phyloP scores from a whole-genome alignment of 2,113 vertebrate species.

The Condylura cristata region DNA sequence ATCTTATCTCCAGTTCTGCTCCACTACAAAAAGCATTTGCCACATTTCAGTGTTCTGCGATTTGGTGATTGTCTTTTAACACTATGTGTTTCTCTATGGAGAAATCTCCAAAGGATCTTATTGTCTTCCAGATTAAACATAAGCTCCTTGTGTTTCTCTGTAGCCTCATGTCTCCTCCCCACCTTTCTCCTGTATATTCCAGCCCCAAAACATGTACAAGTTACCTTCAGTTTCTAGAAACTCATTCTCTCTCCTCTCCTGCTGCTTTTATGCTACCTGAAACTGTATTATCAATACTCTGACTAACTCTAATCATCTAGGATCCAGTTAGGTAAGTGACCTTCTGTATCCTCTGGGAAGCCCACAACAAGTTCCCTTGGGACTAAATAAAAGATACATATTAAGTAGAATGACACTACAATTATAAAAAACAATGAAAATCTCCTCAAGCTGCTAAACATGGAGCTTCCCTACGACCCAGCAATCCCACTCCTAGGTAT shows the following conservation, averaged over 20 bases:
- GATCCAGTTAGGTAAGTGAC: not conserved
- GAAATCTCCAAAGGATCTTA: not conserved
- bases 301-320: not conserved
- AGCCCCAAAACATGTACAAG: not conserved
- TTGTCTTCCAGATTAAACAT: not conserved
- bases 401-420: not conserved
- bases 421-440: conserved; percentile 14
- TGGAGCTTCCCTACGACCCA: too few relatives aligned
- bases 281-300: not conserved
- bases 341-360: not conserved
- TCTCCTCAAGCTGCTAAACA: too few relatives aligned
- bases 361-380: not conserved
- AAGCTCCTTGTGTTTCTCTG: not conserved
- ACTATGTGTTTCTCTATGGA: not conserved
- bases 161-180: not conserved
- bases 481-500: too few relatives aligned
- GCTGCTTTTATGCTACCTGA: not conserved
- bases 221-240: not conserved
- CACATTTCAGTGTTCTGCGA: not conserved
- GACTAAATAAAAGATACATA: not conserved
- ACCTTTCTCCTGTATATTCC: not conserved
- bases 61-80: not conserved
- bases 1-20: not conserved
- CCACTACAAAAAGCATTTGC: not conserved
- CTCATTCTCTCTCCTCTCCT: not conserved